A percentile compares a stretch with the other conserved stretches of the same genome.
These are phyloP conservation scores for Bombus fervidus DNA, from an alignment of 1,140 invertebrate genomes.

Conservation along the genomic window DNA sequence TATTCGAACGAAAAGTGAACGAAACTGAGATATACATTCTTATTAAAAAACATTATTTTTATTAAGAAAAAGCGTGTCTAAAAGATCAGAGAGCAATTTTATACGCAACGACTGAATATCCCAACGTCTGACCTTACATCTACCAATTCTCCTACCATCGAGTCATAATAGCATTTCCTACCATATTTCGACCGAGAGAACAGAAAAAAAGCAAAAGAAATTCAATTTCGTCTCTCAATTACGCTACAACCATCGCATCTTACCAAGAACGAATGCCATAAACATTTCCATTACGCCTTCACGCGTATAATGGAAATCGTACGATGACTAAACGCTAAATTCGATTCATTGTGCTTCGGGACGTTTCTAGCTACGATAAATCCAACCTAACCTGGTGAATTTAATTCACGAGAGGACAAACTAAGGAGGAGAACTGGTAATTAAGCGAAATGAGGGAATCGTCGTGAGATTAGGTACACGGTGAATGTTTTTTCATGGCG, in stretches of 20 bases:
- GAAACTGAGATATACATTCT: no score
- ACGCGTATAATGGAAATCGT: neutral
- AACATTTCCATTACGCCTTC: neutral
- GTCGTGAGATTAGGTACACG: neutral
- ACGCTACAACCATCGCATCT: neutral
- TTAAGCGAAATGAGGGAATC: neutral
- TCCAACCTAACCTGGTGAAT: neutral
- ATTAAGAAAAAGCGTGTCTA: no score
- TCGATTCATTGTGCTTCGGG: neutral
- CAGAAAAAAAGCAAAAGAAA: neutral
- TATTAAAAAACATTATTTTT: no score
- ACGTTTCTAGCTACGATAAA: neutral
- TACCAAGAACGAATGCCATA: neutral
- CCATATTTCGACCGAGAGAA: neutral
- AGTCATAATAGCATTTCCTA: neutral
- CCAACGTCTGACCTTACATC: neutral
- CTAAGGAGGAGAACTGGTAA: neutral
- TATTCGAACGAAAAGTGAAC: no score
- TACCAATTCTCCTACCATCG: neutral
- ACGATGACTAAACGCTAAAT: neutral
- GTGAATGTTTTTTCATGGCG: neutral
- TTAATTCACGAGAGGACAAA: neutral
- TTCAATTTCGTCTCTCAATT: neutral
- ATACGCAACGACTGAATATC: no score
- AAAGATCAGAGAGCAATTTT: no score